Evolutionary conservation across 2,888 invertebrate species (phyloP).

Genomic region (Perithous albicinctus): DNA sequence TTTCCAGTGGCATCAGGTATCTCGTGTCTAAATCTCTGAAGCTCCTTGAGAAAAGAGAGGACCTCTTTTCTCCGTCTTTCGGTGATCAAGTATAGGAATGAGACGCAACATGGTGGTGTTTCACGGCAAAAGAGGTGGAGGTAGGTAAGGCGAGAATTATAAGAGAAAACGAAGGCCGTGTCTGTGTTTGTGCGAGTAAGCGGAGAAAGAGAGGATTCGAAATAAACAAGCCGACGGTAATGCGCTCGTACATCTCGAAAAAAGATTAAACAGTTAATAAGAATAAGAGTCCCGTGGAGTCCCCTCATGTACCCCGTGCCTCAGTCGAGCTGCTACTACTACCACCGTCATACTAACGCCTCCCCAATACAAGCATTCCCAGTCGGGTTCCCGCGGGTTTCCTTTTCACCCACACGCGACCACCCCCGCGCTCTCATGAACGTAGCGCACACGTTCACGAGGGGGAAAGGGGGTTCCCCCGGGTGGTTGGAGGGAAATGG

Average conservation of each 20-base stretch:
- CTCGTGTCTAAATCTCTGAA: slow-evolving; percentile 42
- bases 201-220: slow-evolving; percentile 68
- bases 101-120: slow-evolving; percentile 30
- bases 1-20: slow-evolving; percentile 47
- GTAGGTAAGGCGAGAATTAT: slow-evolving; percentile 56
- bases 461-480: slow-evolving; percentile 79
- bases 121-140: slow-evolving; percentile 28
- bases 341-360: slow-evolving; percentile 41
- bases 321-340: slow-evolving; percentile 25
- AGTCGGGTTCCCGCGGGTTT: slow-evolving; percentile 76
- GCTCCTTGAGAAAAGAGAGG: slow-evolving; percentile 39
- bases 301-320: slow-evolving; percentile 64
- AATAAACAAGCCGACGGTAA: slow-evolving; percentile 84
- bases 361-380: slow-evolving; percentile 49
- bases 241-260: slow-evolving; percentile 83
- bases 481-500: slow-evolving; percentile 85
- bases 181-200: slow-evolving; percentile 18
- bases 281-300: slow-evolving; percentile 83
- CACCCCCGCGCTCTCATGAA: slow-evolving; percentile 67
- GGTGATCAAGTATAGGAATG: slow-evolving; percentile 56
- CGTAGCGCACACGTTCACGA: slow-evolving; percentile 59
- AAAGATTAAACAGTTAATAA: slow-evolving; percentile 85
- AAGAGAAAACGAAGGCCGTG: slow-evolving; percentile 41
- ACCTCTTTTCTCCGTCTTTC: slow-evolving; percentile 41
- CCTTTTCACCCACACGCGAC: slow-evolving; percentile 76